phyloP scores from a whole-genome alignment of 2,888 invertebrate genomes.

The Nephrotoma guestfalica region DNA sequence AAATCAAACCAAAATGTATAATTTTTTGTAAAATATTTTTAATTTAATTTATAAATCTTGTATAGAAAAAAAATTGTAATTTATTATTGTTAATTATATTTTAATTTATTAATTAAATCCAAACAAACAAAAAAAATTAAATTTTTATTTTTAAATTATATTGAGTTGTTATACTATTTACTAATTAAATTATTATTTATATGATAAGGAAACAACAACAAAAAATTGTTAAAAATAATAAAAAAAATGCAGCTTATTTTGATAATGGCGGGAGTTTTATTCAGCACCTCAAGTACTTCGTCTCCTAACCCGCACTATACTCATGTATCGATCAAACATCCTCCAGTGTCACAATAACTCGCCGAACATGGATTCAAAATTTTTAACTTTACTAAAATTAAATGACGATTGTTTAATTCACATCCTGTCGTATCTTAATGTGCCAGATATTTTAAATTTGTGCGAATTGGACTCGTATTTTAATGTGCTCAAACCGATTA shows the following conservation, averaged over 20 bases:
- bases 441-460: not conserved
- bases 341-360: not conserved
- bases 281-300: not conserved
- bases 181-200: not conserved
- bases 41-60: not conserved
- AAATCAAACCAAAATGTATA: not conserved
- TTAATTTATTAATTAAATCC: not conserved
- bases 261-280: not conserved
- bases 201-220: not conserved
- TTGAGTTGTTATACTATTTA: constrained; percentile 3
- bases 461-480: not conserved
- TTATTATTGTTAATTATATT: not conserved
- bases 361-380: not conserved
- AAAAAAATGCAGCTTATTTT: constrained; percentile 3
- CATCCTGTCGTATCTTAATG: not conserved
- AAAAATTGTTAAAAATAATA: not conserved
- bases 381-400: not conserved
- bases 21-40: not conserved
- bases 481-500: not conserved
- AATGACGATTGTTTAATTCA: constrained; percentile 5
- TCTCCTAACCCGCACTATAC: not conserved
- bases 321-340: not conserved
- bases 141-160: not conserved
- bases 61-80: not conserved
- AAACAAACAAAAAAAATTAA: not conserved